Base-by-base conservation (phyloP, 2,113 vertebrate genomes). In the Trematocara nigrifrons region DNA sequence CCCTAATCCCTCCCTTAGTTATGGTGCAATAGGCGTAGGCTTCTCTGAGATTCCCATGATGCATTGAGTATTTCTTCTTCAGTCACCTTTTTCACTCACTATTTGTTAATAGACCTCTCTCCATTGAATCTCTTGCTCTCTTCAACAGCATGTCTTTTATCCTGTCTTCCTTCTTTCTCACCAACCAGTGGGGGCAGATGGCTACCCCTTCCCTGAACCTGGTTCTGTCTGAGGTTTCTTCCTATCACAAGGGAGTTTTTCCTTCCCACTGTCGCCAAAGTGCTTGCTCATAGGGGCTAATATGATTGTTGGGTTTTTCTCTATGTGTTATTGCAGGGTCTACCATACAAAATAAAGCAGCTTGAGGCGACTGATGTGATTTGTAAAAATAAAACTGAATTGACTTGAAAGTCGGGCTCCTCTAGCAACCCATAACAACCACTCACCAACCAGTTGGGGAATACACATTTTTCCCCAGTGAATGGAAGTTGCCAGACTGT, bases 151-250 rank as follows among this genome's bases (percentile, higher is more conserved):
- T 61, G 57, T 61, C 29, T 33, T 61, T 61, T 33, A 6, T 61
- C 29, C 29, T 18, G 57, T 59, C 57, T 33, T 59, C 2, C 29
- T 61, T 59, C 57, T 59, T 33, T 61, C 57, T 33, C 2, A 4
- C 15, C 57, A 33, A 61, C 29, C 3, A 18, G 57, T 18, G 57
- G 57, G 8, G 57, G 0, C 29, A 61, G 29, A 61, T 61, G 29
- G 3, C 57, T 1, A 0, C 56, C 8, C 29, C 15, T 0, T 0
- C 15, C 29, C 15, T 33, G 15, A 33, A 2, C 29, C 57, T 33
- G 5, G 57, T 61, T 61, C 57, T 61, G 29, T 2, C 5, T 0
- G 15, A 33, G 29, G 57, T 33, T 61, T 33, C 57, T 61, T 61
- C 15, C 5, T 10, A 2, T 61, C 33, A 33, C 0, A 61, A 33